phyloP scores from a whole-genome alignment of 1,140 invertebrate species.

The Saccostrea echinata region DNA sequence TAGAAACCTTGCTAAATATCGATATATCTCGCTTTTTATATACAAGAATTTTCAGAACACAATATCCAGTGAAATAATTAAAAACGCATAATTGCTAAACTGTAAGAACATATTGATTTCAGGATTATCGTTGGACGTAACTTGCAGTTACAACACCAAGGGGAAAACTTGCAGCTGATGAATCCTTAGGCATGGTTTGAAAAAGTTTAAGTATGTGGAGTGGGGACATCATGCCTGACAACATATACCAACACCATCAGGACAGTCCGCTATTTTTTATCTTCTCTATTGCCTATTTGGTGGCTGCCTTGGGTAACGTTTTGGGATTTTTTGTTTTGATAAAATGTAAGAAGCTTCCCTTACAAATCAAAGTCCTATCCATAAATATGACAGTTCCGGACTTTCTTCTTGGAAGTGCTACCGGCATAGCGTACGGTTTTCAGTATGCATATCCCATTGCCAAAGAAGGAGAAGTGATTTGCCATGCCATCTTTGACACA shows the following conservation, averaged over 20 bases:
- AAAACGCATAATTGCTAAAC: not conserved
- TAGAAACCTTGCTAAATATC: not conserved
- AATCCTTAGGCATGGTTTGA: not conserved
- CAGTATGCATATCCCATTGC: not conserved
- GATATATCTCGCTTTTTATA: not conserved
- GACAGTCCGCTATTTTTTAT: not conserved
- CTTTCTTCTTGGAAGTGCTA: slow-evolving; percentile 20
- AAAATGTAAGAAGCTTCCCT: slow-evolving; percentile 30
- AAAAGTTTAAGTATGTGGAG: not conserved
- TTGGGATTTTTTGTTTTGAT: slow-evolving; percentile 32
- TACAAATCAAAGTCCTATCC: slow-evolving; percentile 41
- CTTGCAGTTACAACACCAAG: too few relatives aligned
- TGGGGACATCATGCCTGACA: not conserved
- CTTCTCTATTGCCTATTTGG: not conserved
- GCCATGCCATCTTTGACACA: not conserved
- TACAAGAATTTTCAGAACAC: not conserved
- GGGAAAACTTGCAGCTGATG: too few relatives aligned
- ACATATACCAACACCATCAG: not conserved
- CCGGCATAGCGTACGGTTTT: slow-evolving; percentile 17
- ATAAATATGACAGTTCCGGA: slow-evolving; percentile 42
- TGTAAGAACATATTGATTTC: not conserved
- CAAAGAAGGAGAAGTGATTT: not conserved
- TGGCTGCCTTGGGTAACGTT: slow-evolving; percentile 5
- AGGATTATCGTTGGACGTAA: not conserved
- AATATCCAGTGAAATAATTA: not conserved